phyloP scores from a whole-genome alignment of 2,888 invertebrate genomes.

The Drymonia ruficornis region DNA sequence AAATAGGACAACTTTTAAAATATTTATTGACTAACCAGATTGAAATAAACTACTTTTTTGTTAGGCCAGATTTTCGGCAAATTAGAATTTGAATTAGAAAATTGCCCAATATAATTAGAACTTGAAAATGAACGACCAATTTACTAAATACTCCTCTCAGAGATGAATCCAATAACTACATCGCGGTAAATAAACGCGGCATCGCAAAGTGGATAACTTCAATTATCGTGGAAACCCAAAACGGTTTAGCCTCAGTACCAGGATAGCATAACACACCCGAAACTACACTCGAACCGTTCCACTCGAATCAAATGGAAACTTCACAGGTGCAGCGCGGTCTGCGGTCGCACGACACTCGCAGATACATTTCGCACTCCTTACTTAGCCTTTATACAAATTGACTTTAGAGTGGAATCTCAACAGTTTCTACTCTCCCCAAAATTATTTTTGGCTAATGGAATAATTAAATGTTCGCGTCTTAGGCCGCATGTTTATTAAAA shows the following conservation, averaged over 20 bases:
- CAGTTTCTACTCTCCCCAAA: constrained; percentile 15
- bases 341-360: constrained; percentile 29
- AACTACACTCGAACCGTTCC: constrained; percentile 45
- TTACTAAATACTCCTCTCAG: background rate
- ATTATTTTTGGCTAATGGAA: constrained; percentile 13
- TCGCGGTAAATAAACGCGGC: constrained; percentile 4
- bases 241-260: constrained; percentile 48
- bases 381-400: constrained; percentile 38
- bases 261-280: constrained; percentile 45
- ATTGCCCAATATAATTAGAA: too few relatives aligned
- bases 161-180: constrained; percentile 2
- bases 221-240: constrained; percentile 42
- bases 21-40: too few relatives aligned
- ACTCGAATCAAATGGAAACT: constrained; percentile 55
- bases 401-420: constrained; percentile 31
- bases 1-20: constrained; percentile 11
- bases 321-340: constrained; percentile 36
- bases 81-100: too few relatives aligned
- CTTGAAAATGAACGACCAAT: too few relatives aligned
- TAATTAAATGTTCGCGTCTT: constrained; percentile 4
- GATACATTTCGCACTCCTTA: constrained; percentile 31
- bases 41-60: too few relatives aligned
- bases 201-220: constrained; percentile 32
- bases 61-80: too few relatives aligned
- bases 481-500: constrained; percentile 2